Evolutionary conservation across 2,797 vertebrate species (phyloP).

Genomic region (Champsocephalus gunnari): DNA sequence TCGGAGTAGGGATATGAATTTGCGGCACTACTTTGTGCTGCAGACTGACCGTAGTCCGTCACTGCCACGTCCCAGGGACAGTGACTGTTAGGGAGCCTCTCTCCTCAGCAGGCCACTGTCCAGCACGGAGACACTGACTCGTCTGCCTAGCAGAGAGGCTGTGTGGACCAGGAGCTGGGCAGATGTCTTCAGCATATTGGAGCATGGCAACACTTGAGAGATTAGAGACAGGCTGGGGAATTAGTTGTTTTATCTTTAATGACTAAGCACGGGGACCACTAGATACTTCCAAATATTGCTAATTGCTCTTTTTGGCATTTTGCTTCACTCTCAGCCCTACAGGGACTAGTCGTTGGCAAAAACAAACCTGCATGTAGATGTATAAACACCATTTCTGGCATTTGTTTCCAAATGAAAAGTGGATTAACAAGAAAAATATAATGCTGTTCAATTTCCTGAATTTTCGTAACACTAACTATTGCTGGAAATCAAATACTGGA

Average conservation of each 20-base stretch:
- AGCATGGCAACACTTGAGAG: conserved; percentile 57
- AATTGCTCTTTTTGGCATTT: conserved; percentile 54
- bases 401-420: background rate
- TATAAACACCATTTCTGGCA: background rate
- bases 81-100: conserved; percentile 46
- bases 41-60: conserved; percentile 60
- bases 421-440: background rate
- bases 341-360: conserved; percentile 5
- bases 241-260: conserved; percentile 62
- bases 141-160: conserved; percentile 47
- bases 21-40: conserved; percentile 46
- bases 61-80: conserved; percentile 59
- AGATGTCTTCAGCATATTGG: conserved; percentile 53
- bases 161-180: conserved; percentile 29
- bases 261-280: conserved; percentile 38
- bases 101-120: conserved; percentile 46
- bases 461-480: background rate
- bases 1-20: conserved; percentile 51
- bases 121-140: conserved; percentile 40
- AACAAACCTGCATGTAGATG: background rate
- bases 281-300: conserved; percentile 52
- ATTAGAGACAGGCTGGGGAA: conserved; percentile 52
- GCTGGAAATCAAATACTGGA: background rate
- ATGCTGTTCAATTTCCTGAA: background rate
- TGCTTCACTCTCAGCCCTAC: conserved; percentile 19